Evolutionary conservation across 2,797 vertebrate species (phyloP).

Genomic region (Enoplosus armatus): DNA sequence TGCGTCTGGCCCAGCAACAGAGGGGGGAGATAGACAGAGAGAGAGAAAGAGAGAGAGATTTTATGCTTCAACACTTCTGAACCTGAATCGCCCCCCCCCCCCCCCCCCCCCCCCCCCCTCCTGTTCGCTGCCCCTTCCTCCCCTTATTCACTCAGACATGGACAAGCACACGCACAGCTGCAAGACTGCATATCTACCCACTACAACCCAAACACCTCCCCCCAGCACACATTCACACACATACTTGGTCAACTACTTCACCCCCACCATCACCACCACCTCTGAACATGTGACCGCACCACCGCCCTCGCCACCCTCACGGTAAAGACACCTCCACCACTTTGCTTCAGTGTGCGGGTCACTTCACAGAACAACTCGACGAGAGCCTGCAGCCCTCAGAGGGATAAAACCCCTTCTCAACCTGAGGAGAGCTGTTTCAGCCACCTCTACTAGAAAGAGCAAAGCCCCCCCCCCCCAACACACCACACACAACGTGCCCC

Average conservation of each 20-base stretch:
- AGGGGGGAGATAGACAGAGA: constrained; percentile 72
- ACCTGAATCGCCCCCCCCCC: constrained; percentile 64
- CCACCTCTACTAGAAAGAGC: constrained; percentile 68
- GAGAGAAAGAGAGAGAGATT: constrained; percentile 73
- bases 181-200: constrained; percentile 63
- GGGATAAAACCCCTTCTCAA: constrained; percentile 69
- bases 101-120: constrained; percentile 23
- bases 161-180: constrained; percentile 79
- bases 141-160: constrained; percentile 77
- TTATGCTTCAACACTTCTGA: constrained; percentile 88
- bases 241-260: constrained; percentile 27
- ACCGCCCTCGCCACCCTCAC: constrained; percentile 61
- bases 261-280: constrained; percentile 59
- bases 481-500: constrained; percentile 24
- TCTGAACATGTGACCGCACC: constrained; percentile 67
- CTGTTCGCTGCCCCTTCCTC: constrained; percentile 37
- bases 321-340: constrained; percentile 83
- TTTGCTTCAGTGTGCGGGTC: constrained; percentile 84
- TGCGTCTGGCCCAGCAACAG: constrained; percentile 83
- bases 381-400: constrained; percentile 75
- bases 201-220: constrained; percentile 47
- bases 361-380: constrained; percentile 82
- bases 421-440: constrained; percentile 65
- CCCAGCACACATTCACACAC: constrained; percentile 27
- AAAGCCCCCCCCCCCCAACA: constrained; percentile 14